Evolutionary conservation across 1,140 invertebrate species (phyloP).

Genomic region (Druon quercuslanigerum): DNA sequence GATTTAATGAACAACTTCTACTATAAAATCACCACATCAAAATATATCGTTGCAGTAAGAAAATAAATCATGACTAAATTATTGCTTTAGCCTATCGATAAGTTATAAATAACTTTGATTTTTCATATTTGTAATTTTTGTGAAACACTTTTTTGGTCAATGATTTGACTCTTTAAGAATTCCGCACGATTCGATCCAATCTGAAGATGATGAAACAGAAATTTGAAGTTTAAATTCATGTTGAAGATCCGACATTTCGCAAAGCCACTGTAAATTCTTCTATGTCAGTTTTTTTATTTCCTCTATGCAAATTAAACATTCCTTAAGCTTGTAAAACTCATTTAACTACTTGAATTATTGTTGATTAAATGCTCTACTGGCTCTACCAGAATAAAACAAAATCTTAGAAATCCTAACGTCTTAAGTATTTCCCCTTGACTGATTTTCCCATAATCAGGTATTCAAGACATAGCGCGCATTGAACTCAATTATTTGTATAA

Average conservation of each 20-base stretch:
- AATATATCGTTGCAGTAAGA: not conserved
- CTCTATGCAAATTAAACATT: conserved; percentile 25
- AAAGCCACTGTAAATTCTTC: not conserved
- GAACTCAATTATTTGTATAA: conserved; percentile 25
- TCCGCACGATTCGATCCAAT: too few species aligned
- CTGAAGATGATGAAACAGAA: too few species aligned
- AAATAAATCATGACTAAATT: too few species aligned
- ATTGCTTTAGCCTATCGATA: too few species aligned
- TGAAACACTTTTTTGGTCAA: too few species aligned
- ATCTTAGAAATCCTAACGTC: conserved; percentile 4
- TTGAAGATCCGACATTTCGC: not conserved
- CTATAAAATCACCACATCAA: not conserved
- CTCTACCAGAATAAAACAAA: not conserved
- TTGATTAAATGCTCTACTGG: conserved; percentile 12
- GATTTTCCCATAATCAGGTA: not conserved
- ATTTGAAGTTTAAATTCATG: too few species aligned
- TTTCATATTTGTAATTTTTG: too few species aligned
- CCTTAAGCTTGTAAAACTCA: conserved; percentile 17
- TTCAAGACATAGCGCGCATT: not conserved
- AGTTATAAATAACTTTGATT: too few species aligned
- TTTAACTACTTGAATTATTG: not conserved
- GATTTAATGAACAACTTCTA: not conserved
- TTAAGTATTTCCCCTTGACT: not conserved
- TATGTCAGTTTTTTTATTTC: not conserved
- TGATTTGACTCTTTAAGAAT: too few species aligned